Evolutionary conservation across 1,140 invertebrate genomes (phyloP), one percentile per base, ranked within the genome.

Genomic region (Calephelis virginiensis): DNA sequence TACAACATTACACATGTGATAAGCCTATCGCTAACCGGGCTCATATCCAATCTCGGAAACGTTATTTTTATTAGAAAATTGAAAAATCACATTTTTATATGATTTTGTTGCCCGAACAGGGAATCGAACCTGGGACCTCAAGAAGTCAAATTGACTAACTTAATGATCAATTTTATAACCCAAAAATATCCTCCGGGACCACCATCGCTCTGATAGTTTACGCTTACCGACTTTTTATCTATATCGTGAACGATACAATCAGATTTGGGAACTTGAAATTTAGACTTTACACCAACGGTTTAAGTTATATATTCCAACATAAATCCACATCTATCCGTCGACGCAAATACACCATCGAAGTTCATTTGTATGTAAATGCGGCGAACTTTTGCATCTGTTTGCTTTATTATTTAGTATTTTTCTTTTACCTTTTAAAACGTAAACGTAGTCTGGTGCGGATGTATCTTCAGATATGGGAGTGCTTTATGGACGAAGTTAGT

Each of bases 341-440:
- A 47, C 61, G 47, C 49, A 69, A 69, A 62, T 65, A 50, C 62
- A 59, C 68, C 61, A 64, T 62, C 60, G 64, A 45, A 64, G 56
- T 73, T 78, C 73, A 75, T 78, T 75, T 78, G 73, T 71, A 78
- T 78, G 76, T 65, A 75, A 75, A 77, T 78, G 74, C 70, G 64
- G 66, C 61, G 68, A 72, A 69, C 68, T 70, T 66, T 71, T 75
- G 73, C 70, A 73, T 72, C 71, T 73, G 61, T 56, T 75, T 77
- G 68, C 67, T 74, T 75, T 68, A 71, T 71, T 74, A 72, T 72
- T 74, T 76, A 70, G 69, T 61, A 63, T 70, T 68, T 73, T 68
- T 69, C 63, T 66, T 64, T 65, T 50, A 65, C 71, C 66, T 66
- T 72, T 72, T 69, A 69, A 70, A 70, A 63, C 14, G 14, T 17